phyloP scores from a whole-genome alignment of 2,888 invertebrate genomes.

The Tinea semifulvella region DNA sequence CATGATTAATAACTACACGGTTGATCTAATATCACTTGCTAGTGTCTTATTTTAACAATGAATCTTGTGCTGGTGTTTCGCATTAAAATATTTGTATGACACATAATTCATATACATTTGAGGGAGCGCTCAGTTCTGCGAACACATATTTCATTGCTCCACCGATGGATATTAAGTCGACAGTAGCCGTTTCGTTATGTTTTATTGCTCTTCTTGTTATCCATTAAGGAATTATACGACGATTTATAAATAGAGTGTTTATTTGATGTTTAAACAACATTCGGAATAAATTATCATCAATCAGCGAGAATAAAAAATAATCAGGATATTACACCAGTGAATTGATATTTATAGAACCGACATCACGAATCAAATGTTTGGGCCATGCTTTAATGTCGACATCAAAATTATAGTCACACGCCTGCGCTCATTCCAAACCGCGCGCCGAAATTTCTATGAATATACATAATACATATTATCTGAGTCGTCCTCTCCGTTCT shows the following conservation, averaged over 20 bases:
- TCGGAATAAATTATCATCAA: neutral
- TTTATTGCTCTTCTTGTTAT: conserved; percentile 9
- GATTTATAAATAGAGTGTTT: conserved; percentile 4
- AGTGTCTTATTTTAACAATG: conserved; percentile 24
- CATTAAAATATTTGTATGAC: conserved; percentile 52
- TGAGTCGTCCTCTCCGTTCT: too few species aligned
- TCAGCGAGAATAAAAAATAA: neutral
- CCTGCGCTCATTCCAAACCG: too few species aligned
- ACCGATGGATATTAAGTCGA: conserved; percentile 7
- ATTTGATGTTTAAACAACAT: neutral
- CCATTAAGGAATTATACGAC: conserved; percentile 10
- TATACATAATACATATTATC: too few species aligned
- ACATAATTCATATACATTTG: conserved; percentile 35
- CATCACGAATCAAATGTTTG: too few species aligned
- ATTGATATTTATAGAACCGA: too few species aligned
- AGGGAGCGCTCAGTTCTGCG: conserved; percentile 12
- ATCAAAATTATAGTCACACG: too few species aligned
- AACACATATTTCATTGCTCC: conserved; percentile 12
- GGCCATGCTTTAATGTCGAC: too few species aligned
- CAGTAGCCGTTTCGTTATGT: conserved; percentile 4
- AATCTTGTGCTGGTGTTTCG: conserved; percentile 34
- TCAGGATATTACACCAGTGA: too few species aligned
- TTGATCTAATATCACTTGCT: conserved; percentile 18
- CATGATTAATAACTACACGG: conserved; percentile 28
- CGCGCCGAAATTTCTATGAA: too few species aligned